A percentile compares a stretch with the other conserved stretches of the same genome.
These are phyloP conservation scores for Elephas maximus DNA, from an alignment of 2,113 vertebrate genomes.

Conservation along the genomic window DNA sequence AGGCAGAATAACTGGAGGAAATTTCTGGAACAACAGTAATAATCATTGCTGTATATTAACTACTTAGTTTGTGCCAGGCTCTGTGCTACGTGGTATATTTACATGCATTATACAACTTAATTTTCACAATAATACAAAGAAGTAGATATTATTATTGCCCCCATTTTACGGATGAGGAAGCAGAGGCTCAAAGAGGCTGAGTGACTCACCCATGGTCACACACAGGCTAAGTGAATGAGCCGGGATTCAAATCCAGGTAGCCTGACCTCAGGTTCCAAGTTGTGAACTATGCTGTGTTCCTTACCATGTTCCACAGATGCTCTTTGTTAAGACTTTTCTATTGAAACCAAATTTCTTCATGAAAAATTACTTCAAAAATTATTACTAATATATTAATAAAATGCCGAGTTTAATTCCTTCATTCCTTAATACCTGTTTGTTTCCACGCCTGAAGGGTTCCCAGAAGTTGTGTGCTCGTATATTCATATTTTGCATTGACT, in stretches of 20 bases:
- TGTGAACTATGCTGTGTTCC: not conserved
- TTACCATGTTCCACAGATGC: not conserved
- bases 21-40: not conserved
- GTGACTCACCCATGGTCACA: not conserved
- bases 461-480: not conserved
- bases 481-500: not conserved
- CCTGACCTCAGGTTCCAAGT: not conserved
- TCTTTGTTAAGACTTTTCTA: not conserved
- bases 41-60: not conserved
- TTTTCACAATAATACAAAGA: not conserved
- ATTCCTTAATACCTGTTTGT: not conserved
- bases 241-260: not conserved
- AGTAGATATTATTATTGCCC: not conserved
- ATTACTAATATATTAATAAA: not conserved
- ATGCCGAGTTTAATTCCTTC: not conserved
- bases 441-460: not conserved
- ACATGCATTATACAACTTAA: not conserved
- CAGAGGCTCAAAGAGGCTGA: not conserved
- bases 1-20: not conserved
- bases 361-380: slow-evolving; percentile 1
- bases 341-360: not conserved
- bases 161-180: not conserved
- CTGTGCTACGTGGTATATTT: not conserved
- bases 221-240: not conserved
- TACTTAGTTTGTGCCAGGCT: not conserved